phyloP scores from a whole-genome alignment of 2,888 invertebrate genomes.

The Drosophila falleni region DNA sequence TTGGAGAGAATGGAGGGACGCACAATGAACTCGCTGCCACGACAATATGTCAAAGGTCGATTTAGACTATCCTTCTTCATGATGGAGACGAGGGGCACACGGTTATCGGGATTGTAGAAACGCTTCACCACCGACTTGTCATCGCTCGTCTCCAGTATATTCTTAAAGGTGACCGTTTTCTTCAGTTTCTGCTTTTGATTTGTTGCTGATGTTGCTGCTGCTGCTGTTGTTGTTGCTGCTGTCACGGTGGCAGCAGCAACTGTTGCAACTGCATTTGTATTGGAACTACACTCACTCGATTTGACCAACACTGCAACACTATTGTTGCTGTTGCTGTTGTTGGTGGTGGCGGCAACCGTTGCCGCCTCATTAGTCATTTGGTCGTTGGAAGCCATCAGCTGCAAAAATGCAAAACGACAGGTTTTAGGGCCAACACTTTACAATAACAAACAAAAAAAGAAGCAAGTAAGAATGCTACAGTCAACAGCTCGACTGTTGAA shows the following conservation, averaged over 20 bases:
- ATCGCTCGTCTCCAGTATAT: slow-evolving; percentile 88
- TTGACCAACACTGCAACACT: slow-evolving; percentile 19
- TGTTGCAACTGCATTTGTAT: slow-evolving; percentile 16
- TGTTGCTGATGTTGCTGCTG: slow-evolving; percentile 8
- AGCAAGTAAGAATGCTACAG: background rate
- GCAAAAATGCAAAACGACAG: slow-evolving; percentile 49
- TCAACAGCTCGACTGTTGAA: background rate
- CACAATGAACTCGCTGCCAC: slow-evolving; percentile 87
- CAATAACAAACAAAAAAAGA: background rate
- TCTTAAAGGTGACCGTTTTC: slow-evolving; percentile 89
- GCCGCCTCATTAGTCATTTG: slow-evolving; percentile 63
- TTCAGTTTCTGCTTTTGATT: slow-evolving; percentile 82
- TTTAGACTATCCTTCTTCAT: slow-evolving; percentile 88
- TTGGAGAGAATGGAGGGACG: slow-evolving; percentile 88
- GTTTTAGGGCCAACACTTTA: slow-evolving; percentile 23
- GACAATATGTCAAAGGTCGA: slow-evolving; percentile 87
- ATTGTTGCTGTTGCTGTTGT: background rate
- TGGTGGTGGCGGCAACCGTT: slow-evolving; percentile 34
- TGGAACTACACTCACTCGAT: slow-evolving; percentile 28
- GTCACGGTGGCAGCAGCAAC: slow-evolving; percentile 8
- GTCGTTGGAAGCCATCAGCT: slow-evolving; percentile 61
- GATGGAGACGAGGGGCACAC: slow-evolving; percentile 88
- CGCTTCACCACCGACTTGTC: slow-evolving; percentile 87
- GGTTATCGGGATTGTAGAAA: slow-evolving; percentile 87
- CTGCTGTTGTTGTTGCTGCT: slow-evolving; percentile 17